Conservation (phyloP, 2,888 invertebrate species). For the Microdon myrmicae region DNA sequence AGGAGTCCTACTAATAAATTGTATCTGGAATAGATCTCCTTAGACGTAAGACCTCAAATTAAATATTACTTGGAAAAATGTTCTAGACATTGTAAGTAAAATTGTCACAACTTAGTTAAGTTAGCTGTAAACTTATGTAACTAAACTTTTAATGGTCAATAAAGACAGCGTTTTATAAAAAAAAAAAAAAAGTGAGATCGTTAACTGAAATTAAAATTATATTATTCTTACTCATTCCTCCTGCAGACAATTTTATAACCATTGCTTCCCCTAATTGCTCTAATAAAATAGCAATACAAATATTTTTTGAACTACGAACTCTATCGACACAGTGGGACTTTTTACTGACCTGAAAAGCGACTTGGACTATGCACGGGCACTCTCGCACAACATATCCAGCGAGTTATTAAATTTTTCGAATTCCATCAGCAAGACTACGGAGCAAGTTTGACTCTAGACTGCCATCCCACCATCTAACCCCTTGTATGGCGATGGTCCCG, state of each 20-base stretch:
- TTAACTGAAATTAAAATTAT: no score
- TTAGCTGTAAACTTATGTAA: no score
- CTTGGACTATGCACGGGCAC: neutral
- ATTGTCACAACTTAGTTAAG: no score
- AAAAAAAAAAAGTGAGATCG: no score
- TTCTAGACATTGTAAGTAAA: no score
- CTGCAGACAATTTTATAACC: neutral
- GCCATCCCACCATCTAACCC: neutral
- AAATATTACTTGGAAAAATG: no score
- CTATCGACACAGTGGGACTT: neutral
- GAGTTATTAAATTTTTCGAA: constrained; percentile 57
- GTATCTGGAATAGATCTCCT: no score
- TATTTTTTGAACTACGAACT: neutral
- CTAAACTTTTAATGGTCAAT: no score
- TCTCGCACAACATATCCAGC: constrained; percentile 6
- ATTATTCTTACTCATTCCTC: no score
- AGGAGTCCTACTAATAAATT: no score
- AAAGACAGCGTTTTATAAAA: no score
- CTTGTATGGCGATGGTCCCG: constrained; percentile 6
- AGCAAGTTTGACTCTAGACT: constrained; percentile 12
- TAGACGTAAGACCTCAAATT: no score
- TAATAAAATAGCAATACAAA: neutral
- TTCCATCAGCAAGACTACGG: constrained; percentile 53
- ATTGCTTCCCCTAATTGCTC: neutral
- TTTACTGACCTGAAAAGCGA: neutral